Evolutionary conservation across 1,140 invertebrate genomes (phyloP).

Genomic region (Coboldia fuscipes): DNA sequence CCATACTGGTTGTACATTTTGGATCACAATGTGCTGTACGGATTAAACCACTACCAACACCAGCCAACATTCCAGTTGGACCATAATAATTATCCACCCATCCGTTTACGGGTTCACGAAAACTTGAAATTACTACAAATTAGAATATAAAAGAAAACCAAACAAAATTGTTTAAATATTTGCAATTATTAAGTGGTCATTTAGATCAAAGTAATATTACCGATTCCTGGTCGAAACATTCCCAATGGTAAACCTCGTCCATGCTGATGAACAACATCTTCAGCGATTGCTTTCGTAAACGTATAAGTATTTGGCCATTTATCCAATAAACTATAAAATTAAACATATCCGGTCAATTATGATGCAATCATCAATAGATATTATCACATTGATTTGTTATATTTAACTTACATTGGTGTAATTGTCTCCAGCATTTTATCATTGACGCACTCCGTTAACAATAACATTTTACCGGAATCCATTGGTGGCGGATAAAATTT

Average conservation of each 20-base stretch:
- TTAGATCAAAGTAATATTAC: conserved; percentile 10
- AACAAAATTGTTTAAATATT: neutral
- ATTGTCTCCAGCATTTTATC: conserved; percentile 38
- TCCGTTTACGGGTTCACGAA: conserved; percentile 41
- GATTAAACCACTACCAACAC: conserved; percentile 48
- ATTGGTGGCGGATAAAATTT: conserved; percentile 20
- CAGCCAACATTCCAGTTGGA: conserved; percentile 35
- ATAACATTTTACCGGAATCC: conserved; percentile 33
- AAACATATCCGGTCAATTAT: no score
- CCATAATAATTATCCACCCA: conserved; percentile 85
- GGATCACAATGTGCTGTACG: conserved; percentile 40
- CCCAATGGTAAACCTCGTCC: conserved; percentile 32
- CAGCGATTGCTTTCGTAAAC: conserved; percentile 41
- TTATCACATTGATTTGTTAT: neutral
- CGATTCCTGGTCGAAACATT: conserved; percentile 28
- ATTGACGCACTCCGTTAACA: conserved; percentile 23
- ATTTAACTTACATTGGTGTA: conserved; percentile 33
- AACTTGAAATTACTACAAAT: conserved; percentile 34
- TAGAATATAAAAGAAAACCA: neutral
- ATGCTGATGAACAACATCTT: conserved; percentile 29
- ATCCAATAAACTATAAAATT: conserved; percentile 27
- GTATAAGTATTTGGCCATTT: conserved; percentile 46
- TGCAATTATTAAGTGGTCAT: neutral
- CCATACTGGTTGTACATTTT: conserved; percentile 48
- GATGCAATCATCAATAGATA: no score